These are phyloP conservation scores for Sminthurides aquaticus DNA, from an alignment of 2,888 invertebrate genomes.

Conservation along the genomic window DNA sequence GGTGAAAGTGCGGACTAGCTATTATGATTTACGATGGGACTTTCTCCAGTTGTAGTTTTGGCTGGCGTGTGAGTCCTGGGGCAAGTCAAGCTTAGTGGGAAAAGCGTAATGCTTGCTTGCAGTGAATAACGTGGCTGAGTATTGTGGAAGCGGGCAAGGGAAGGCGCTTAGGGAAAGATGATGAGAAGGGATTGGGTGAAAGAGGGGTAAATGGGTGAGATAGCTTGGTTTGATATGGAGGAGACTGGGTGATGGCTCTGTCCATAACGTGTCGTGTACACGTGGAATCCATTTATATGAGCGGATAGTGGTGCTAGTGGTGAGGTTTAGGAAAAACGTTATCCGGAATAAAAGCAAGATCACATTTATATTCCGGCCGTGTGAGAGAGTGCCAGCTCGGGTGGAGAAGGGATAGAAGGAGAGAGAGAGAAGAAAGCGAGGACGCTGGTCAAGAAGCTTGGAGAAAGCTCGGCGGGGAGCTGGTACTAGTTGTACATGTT, in stretches of 20 bases:
- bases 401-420: not conserved
- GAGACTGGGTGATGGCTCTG: not conserved
- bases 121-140: no score
- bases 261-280: slow-evolving; percentile 6
- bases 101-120: not conserved
- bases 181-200: not conserved
- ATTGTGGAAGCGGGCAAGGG: no score
- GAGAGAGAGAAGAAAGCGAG: no score
- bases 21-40: not conserved
- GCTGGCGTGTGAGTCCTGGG: no score
- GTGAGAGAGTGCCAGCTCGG: not conserved
- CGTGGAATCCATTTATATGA: slow-evolving; percentile 1
- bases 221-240: not conserved
- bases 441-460: no score
- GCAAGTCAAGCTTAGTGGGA: no score
- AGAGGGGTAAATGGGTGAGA: not conserved
- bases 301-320: not conserved
- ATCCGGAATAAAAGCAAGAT: no score
- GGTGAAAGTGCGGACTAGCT: not conserved
- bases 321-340: not conserved
- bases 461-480: no score
- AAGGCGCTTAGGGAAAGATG: not conserved
- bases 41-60: not conserved
- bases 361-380: not conserved
- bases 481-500: not conserved